A percentile compares a stretch with the other conserved stretches of the same genome.
These are phyloP conservation scores for Illadopsis cleaveri DNA, from an alignment of 2,113 vertebrate species.

Conservation along the genomic window DNA sequence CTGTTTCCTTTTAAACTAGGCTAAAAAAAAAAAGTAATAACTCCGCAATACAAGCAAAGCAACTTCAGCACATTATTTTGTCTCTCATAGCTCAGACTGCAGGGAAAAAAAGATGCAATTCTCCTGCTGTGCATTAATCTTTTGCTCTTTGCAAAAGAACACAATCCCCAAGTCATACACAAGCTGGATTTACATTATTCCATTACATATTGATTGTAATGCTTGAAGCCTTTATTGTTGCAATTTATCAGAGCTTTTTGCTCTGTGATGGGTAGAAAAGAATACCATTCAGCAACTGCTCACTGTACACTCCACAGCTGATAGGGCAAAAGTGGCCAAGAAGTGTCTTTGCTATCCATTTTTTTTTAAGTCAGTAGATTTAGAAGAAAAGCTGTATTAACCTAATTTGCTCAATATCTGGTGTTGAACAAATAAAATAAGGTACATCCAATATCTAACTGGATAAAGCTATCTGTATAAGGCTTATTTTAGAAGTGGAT, in stretches of 20 bases:
- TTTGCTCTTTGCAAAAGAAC: slow-evolving; percentile 46
- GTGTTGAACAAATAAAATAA: background rate
- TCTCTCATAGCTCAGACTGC: background rate
- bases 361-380: background rate
- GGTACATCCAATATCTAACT: background rate
- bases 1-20: slow-evolving; percentile 21
- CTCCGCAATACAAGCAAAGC: slow-evolving; percentile 26
- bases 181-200: slow-evolving; percentile 63
- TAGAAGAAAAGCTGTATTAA: background rate
- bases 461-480: background rate
- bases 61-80: slow-evolving; percentile 34
- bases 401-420: background rate
- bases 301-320: background rate
- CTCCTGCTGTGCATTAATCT: slow-evolving; percentile 34
- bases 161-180: slow-evolving; percentile 36
- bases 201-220: slow-evolving; percentile 63
- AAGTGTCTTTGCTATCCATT: background rate
- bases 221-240: slow-evolving; percentile 61
- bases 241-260: slow-evolving; percentile 57
- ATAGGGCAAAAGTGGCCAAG: background rate
- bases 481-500: background rate
- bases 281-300: background rate
- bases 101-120: background rate
- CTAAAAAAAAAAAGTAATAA: background rate
- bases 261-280: slow-evolving; percentile 37